Base-by-base conservation (phyloP, 2,797 vertebrate genomes). In the Acanthopagrus latus region DNA sequence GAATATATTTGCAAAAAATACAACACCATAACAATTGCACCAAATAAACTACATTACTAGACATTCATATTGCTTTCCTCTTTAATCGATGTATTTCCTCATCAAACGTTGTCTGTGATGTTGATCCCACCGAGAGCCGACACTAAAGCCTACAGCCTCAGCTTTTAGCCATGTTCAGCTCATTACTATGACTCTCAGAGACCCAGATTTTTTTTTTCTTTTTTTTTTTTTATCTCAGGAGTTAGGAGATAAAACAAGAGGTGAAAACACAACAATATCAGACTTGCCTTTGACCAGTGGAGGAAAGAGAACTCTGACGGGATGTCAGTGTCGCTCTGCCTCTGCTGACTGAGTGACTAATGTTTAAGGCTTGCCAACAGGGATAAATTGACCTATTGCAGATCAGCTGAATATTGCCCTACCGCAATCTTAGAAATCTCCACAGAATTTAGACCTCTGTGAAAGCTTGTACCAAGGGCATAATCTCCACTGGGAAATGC, bases 351-450 rank as follows among this genome's bases (percentile, higher is more conserved):
- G 27, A 20, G 55, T 58, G 17, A 76, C 56, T 44, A 16, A 70
- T 62, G 55, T 54, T 64, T 70, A 57, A 64, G 74, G 21, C 60
- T 70, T 33, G 41, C 47, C 72, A 63, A 73, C 76, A 62, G 68
- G 16, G 9, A 64, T 59, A 52, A 16, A 70, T 77, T 3, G 1
- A 65, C 52, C 46, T 57, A 27, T 16, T 21, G 51, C 17, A 58
- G 57, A 65, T 71, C 52, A 67, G 21, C 55, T 73, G 51, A 83
- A 71, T 20, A 54, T 48, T 38, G 44, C 14, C 60, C 3, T 50
- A 46, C 13, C 17, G 3, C 27, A 23, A 23, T n/a, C 20, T 59
- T 25, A 13, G 46, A 64, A 47, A 71, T 60, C 50, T 18, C 43
- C 23, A 29, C 17, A 50, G 46, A 33, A 81, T 70, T 43, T 55